Evolutionary conservation across 2,888 invertebrate species (phyloP), one percentile per base, ranked within the genome.

Genomic region (Cephus nigrinus): DNA sequence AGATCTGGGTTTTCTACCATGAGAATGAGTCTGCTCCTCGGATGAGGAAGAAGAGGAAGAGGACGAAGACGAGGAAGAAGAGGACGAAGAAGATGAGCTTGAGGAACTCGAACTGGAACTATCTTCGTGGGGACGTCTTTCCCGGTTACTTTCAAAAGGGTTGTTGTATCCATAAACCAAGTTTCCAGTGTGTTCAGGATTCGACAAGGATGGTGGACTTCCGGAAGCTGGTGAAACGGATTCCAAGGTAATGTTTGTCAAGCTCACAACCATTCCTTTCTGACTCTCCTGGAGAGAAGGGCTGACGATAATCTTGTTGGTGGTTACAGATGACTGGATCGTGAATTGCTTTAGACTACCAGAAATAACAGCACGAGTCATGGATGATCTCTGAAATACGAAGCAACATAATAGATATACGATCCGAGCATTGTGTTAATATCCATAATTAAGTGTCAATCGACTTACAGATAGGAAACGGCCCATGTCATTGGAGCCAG

Each of bases 321-420:
- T 93, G 55, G 95, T 94, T 84, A 93, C 93, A 12, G 95, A 92
- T 75, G 95, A 94, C 89, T 95, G 95, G 81, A 96, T 94, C 68
- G 93, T 93, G 85, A 94, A 95, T 74, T 92, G 92, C 78, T 93
- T 93, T 4, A 93, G 88, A 75, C 87, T 90, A 77, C 94, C 94
- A 30, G 93, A 92, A 74, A 95, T 91, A 75, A 95, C 90, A 79
- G 94, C 93, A 69, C 92, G 92, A 74, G 94, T 93, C 5, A 93
- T 91, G 5, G 94, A 93, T 12, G 93, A 93, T 84, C 94, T 93
- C 87, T 94, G 91, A 77, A 91, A 91, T 31, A n/a, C 31, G 12
- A 55, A 5, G 23, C 15, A 23, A 23, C 55, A 55, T 55, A 23
- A 55, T 23, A 55, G 74, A 35, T 35, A 40, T 78, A 23, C 5